A percentile compares a stretch with the other conserved stretches of the same genome.
Conservation (phyloP, 2,888 invertebrate genomes). For the Dasypolia templi region DNA sequence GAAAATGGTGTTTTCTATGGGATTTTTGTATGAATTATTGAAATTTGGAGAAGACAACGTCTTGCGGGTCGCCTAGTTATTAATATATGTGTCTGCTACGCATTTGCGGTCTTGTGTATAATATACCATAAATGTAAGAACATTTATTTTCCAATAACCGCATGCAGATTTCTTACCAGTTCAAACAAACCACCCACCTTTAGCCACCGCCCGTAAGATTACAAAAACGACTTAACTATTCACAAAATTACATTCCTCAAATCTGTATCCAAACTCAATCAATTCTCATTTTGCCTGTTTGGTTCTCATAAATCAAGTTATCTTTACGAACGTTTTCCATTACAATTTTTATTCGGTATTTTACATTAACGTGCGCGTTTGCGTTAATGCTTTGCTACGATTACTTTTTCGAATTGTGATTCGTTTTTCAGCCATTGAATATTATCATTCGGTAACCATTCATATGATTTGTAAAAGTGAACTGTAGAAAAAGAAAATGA, state of each 20-base stretch:
- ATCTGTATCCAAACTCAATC: conserved; percentile 56
- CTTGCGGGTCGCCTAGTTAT: too few relatives aligned
- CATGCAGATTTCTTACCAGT: too few relatives aligned
- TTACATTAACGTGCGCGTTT: conserved; percentile 57
- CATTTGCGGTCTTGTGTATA: neutral
- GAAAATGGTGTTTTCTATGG: too few relatives aligned
- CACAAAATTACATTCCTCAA: conserved; percentile 65
- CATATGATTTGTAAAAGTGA: neutral
- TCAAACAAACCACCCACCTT: neutral
- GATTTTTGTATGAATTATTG: too few relatives aligned
- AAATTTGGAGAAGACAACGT: too few relatives aligned
- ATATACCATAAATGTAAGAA: neutral
- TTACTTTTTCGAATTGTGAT: conserved; percentile 20
- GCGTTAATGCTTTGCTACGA: conserved; percentile 52
- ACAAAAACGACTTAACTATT: conserved; percentile 63
- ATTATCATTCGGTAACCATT: neutral
- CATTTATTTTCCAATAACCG: neutral
- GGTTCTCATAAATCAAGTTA: conserved; percentile 75
- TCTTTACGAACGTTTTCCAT: conserved; percentile 73
- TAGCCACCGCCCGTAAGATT: conserved; percentile 48
- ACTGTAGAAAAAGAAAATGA: neutral
- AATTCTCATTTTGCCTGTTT: conserved; percentile 72
- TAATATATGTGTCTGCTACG: neutral
- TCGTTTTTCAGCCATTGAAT: conserved; percentile 7
- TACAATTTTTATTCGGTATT: conserved; percentile 70